Evolutionary conservation across 1,140 invertebrate species (phyloP), one percentile per base, ranked within the genome.

Genomic region (Nylanderia fulva): DNA sequence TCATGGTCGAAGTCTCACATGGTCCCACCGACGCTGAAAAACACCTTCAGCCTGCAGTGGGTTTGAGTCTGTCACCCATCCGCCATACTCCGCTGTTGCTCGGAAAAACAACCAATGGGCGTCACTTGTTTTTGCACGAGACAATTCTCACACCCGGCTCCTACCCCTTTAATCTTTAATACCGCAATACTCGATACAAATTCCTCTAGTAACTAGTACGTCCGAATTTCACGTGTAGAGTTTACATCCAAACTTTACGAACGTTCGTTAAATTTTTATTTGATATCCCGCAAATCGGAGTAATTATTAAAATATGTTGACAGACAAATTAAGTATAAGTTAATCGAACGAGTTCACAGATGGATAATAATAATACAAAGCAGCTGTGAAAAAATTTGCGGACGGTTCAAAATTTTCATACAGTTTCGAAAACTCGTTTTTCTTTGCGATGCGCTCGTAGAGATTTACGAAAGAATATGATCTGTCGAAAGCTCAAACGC

Each of bases 1-100:
- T 93, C 92, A 93, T 93, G 91, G 88, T 93, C 88, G 85, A 91
- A 92, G 80, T 75, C 91, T 93, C 92, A 93, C 92, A 93, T 93
- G 88, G 91, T 93, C 91, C 88, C 90, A 86, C 87, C 85, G 85
- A 86, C 42, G 89, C 84, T 84, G 91, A 90, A 77, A 88, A 92
- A 91, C 90, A 88, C 85, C 69, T 88, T 88, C 69, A 84, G 85
- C 56, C 84, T 56, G n/a, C 84, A 61, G 36, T 76, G 86, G 77
- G 63, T 82, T 77, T 60, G 63, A 61, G 72, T 29, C 61, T 84
- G 86, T 92, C 88, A 90, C 54, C 89, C 87, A 88, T 90, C 66
- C 86, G 79, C 86, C 90, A 92, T 91, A 79, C 72, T 68, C 24
- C 52, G 58, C 86, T 63, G 60, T 72, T 72, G 24, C 7, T 79